phyloP scores from a whole-genome alignment of 1,140 invertebrate genomes.

The Eurosta solidaginis region DNA sequence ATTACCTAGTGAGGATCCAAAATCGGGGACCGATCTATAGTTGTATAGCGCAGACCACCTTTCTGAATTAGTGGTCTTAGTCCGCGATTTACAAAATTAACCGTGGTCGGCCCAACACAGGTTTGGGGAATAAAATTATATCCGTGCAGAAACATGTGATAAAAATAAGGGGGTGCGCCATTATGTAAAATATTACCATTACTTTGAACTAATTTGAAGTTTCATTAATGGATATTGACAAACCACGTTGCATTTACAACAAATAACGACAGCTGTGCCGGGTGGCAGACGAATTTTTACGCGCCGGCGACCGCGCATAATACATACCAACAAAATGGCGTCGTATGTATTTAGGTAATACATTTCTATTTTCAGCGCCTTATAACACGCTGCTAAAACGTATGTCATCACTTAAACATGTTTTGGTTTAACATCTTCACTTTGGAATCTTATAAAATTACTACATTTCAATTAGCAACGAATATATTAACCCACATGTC shows the following conservation, averaged over 20 bases:
- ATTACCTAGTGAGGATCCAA: too few species aligned
- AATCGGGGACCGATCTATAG: too few species aligned
- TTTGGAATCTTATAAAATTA: background rate
- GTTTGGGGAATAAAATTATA: too few species aligned
- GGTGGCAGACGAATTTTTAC: background rate
- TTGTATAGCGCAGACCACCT: too few species aligned
- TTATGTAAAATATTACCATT: background rate
- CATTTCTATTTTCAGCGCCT: slow-evolving; percentile 31
- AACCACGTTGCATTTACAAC: background rate
- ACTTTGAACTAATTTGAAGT: background rate
- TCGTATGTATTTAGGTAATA: slow-evolving; percentile 45
- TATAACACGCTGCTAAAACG: background rate
- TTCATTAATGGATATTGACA: background rate
- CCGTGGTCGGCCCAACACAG: too few species aligned
- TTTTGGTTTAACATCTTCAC: too few species aligned
- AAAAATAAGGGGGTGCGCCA: background rate
- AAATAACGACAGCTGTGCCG: slow-evolving; percentile 23
- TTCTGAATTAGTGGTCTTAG: too few species aligned
- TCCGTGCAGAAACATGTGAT: background rate
- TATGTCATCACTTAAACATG: too few species aligned
- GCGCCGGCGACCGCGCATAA: slow-evolving; percentile 35
- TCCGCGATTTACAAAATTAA: too few species aligned
- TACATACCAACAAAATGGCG: slow-evolving; percentile 54
- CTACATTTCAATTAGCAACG: background rate
- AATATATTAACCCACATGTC: background rate